Base-by-base conservation (phyloP, 2,888 invertebrate genomes). In the Zygothrica quintamaculata region DNA sequence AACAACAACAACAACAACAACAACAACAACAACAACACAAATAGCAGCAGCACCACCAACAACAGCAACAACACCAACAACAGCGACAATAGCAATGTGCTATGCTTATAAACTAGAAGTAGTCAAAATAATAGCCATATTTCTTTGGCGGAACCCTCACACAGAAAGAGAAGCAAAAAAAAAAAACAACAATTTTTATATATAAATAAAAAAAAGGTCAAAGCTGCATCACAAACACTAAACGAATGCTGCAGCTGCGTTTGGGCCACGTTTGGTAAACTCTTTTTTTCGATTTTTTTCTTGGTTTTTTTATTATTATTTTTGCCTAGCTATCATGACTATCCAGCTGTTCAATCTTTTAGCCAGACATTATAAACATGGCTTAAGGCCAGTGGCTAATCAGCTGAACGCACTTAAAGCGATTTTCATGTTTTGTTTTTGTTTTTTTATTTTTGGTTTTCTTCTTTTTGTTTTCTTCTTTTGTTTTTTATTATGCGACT, bases 81-180 rank as follows among this genome's bases (percentile, higher is more conserved):
- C n/a, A n/a, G n/a, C n/a, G n/a, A n/a, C n/a, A 16, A 26, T 31
- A 22, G 36, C 29, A 65, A 65, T 75, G 68, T 65, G 56, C 67
- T 52, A 67, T 58, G 80, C 82, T 80, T 84, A 87, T 87, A 82
- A 82, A 82, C 87, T 87, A 75, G 82, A 85, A 82, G 85, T 65
- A 87, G 59, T 70, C 87, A 78, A 87, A 82, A 87, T 85, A 87
- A 82, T 81, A 82, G 81, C 79, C 84, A 79, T 79, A 79, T 84
- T 80, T 86, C 62, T 71, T 51, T 74, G 69, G 70, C 64, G 74
- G 70, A 74, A 74, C 70, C 70, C 71, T 69, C 70, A 40, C 40
- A 16, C 29, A 29, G 34, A 50, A 26, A 50, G 18, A 29, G 18
- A 42, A 16, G 2, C 5, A n/a, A 39, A n/a, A 42, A 47, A 87